Base-by-base conservation (phyloP, 2,797 vertebrate genomes). In the Bradypodion pumilum region DNA sequence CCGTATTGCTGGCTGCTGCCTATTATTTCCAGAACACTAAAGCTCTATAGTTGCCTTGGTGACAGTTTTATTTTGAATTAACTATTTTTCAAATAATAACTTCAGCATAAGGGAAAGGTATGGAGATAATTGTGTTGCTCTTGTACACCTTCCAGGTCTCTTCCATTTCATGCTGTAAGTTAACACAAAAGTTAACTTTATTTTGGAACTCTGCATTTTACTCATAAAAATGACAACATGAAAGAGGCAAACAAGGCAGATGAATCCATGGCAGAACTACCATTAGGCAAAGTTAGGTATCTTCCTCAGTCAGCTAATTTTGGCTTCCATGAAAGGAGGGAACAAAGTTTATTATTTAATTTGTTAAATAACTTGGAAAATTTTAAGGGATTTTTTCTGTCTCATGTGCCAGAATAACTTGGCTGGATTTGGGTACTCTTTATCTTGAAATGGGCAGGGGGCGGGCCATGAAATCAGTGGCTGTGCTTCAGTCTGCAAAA, bases 101-200 rank as follows among this genome's bases (percentile, higher is more conserved):
- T 40, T 29, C 60, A 66, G 3, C 19, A 15, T 63, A 49, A 21
- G 19, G 46, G 23, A n/a, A 74, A 52, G 16, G 25, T 74, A 32
- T 49, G 9, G 10, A 60, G 66, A 52, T 75, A 66, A 7, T 49
- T 62, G 15, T 35, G 7, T 27, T 75, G 44, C 32, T 40, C 5
- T 21, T 42, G 46, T 62, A 25, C 42, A 49, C 7, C 23, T 79
- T 66, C 44, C 23, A 66, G 13, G 2, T 13, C 7, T 66, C 10
- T 9, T 73, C 6, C 21, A n/a, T 13, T 63, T 23, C 7, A 12
- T 73, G 29, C 5, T 73, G n/a, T 73, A 69, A 79, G 65, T 59
- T 80, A 80, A 72, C 37, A 42, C 59, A 70, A 37, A 69, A 79
- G 65, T 59, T 80, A 80, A 72, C 37, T 42, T 59, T 70, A 37